These are phyloP conservation scores for Sciurus vulgaris DNA, from an alignment of 2,797 vertebrate species.

Conservation along the genomic window DNA sequence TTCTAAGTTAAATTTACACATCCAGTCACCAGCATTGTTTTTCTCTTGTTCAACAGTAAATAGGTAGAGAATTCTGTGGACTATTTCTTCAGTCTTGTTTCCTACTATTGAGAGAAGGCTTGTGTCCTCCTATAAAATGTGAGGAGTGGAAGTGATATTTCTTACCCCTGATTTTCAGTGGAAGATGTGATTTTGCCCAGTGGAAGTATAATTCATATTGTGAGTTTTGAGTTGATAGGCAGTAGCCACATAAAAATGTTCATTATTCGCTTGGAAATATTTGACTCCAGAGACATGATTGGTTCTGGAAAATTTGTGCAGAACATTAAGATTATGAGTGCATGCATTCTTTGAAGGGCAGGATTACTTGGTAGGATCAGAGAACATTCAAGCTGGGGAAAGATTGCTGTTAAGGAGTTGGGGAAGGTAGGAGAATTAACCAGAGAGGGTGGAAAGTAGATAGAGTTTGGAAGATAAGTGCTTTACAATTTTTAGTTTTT, in stretches of 20 bases:
- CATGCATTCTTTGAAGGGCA: slow-evolving; percentile 7
- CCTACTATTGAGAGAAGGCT: background rate
- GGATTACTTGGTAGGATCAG: background rate
- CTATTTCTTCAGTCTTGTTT: background rate
- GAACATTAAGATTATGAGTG: background rate
- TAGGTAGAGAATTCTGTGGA: background rate
- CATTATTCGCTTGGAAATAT: background rate
- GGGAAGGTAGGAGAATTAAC: slow-evolving; percentile 6
- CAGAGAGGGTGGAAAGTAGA: background rate
- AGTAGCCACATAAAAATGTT: background rate
- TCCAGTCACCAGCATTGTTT: background rate
- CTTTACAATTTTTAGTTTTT: background rate
- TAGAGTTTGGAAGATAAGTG: background rate
- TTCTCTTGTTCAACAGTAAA: background rate
- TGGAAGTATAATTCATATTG: background rate
- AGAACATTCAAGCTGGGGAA: background rate
- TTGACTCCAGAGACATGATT: background rate
- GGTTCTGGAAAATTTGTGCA: slow-evolving; percentile 20
- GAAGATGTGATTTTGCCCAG: slow-evolving; percentile 1
- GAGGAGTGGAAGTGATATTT: background rate
- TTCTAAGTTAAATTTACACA: slow-evolving; percentile 17
- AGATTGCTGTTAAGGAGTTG: background rate
- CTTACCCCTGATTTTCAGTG: background rate
- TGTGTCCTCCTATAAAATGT: slow-evolving; percentile 24
- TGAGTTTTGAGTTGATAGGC: slow-evolving; percentile 2